These are phyloP conservation scores for Aurelia aurita DNA, from an alignment of 30 jellyfish, hydroid and myxozoan genomes.

Conservation along the genomic window DNA sequence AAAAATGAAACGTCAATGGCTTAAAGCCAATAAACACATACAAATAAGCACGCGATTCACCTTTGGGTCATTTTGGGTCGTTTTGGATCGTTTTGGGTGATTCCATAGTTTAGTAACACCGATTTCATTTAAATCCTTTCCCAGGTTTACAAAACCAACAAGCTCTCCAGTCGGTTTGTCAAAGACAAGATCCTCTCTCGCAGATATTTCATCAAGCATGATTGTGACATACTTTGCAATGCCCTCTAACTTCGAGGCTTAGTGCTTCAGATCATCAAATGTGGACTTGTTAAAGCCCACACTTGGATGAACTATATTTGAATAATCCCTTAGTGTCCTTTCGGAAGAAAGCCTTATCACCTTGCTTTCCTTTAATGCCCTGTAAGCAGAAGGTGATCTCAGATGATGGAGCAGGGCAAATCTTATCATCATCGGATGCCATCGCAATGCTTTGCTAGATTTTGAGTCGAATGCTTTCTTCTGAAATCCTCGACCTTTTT, in stretches of 20 bases:
- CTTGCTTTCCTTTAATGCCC: conserved; percentile 12
- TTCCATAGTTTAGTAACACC: no score
- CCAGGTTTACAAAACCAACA: conserved; percentile 22
- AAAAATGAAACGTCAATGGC: no score
- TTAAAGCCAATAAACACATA: no score
- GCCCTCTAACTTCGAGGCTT: conserved; percentile 2
- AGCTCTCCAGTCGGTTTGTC: conserved; percentile 8
- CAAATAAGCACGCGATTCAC: no score
- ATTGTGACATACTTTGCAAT: background rate
- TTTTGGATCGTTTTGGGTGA: no score
- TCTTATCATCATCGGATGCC: conserved; percentile 17
- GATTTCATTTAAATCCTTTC: conserved; percentile 10
- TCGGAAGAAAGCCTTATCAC: conserved; percentile 3
- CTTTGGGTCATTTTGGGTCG: no score
- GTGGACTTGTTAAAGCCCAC: conserved; percentile 1
- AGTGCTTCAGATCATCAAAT: no score
- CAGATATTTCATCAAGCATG: conserved; percentile 13
- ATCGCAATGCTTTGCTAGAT: conserved; percentile 2
- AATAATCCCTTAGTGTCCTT: conserved; percentile 20
- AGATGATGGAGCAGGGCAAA: conserved; percentile 15
- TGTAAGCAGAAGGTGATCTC: conserved; percentile 28
- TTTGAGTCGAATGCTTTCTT: conserved; percentile 12
- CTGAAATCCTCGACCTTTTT: no score
- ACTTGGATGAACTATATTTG: conserved; percentile 21
- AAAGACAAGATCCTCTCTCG: conserved; percentile 15